These are phyloP conservation scores for Caenorhabditis uteleia DNA, from an alignment of 2,888 invertebrate species.

Conservation along the genomic window DNA sequence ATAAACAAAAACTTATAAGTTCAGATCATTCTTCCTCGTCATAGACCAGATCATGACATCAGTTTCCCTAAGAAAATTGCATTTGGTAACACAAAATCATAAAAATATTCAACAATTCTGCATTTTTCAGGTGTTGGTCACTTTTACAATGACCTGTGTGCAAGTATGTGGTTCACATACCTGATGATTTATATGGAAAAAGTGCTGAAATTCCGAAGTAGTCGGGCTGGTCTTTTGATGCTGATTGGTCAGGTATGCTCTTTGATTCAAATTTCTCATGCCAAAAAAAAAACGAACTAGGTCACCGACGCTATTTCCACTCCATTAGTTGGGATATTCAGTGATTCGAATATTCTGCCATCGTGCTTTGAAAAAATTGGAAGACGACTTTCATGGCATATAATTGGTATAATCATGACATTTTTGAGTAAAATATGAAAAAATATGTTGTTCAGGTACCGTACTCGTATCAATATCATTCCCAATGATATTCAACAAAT, in stretches of 20 bases:
- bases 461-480: constrained; percentile 81
- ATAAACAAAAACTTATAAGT: no score
- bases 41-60: constrained; percentile 35
- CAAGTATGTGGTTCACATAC: constrained; percentile 93
- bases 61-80: constrained; percentile 21
- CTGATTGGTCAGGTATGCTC: constrained; percentile 75
- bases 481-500: constrained; percentile 81
- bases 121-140: constrained; percentile 78
- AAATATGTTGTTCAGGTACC: constrained; percentile 60
- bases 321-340: constrained; percentile 85
- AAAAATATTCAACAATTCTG: neutral
- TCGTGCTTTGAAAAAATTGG: constrained; percentile 78
- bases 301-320: constrained; percentile 85
- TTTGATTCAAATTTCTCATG: neutral
- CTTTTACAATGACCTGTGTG: constrained; percentile 88
- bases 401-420: constrained; percentile 79
- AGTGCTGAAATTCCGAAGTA: constrained; percentile 67
- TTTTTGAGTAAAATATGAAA: neutral
- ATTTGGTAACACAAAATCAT: constrained; percentile 11
- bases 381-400: constrained; percentile 86
- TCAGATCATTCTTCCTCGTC: no score
- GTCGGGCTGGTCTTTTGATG: constrained; percentile 75
- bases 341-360: constrained; percentile 77
- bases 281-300: constrained; percentile 24
- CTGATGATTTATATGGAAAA: constrained; percentile 82